These are phyloP conservation scores for Peromyscus leucopus DNA, from an alignment of 2,113 vertebrate species.

Conservation along the genomic window DNA sequence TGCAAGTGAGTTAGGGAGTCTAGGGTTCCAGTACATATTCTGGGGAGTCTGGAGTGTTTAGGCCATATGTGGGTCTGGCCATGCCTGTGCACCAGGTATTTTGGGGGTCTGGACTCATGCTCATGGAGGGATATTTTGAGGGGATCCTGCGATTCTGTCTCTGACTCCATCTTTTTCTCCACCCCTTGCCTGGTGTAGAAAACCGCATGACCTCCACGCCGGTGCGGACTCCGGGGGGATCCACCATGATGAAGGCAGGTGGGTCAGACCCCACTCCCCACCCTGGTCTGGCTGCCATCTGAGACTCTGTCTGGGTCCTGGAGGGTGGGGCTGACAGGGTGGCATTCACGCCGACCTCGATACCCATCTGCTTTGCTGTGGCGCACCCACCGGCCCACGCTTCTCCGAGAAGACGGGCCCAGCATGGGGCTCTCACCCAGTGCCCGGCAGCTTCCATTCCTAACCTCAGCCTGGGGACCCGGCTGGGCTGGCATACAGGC, in stretches of 20 bases:
- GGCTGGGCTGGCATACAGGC: background rate
- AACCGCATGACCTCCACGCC: conserved; percentile 87
- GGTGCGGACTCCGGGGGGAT: conserved; percentile 87
- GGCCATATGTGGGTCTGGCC: no score
- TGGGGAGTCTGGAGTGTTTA: no score
- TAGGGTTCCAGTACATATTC: background rate
- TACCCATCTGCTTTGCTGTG: conserved; percentile 19
- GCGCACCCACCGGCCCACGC: conserved; percentile 3
- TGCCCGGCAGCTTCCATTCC: background rate
- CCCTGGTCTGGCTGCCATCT: background rate
- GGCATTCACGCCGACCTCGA: background rate
- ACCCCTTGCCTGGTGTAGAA: conserved; percentile 60
- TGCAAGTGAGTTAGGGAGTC: background rate
- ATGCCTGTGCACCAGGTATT: no score
- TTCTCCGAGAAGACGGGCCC: conserved; percentile 16
- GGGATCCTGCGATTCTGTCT: background rate
- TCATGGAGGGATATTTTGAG: background rate
- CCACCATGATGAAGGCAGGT: conserved; percentile 93
- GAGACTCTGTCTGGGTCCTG: background rate
- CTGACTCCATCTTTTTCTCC: background rate
- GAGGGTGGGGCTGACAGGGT: background rate
- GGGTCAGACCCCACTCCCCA: background rate
- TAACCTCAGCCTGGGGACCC: background rate
- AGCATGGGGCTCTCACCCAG: conserved; percentile 61
- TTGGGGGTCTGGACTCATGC: background rate